A percentile compares a stretch with the other conserved stretches of the same genome.
Evolutionary conservation across 1,140 invertebrate species (phyloP).

Genomic region (Eumeta japonica): DNA sequence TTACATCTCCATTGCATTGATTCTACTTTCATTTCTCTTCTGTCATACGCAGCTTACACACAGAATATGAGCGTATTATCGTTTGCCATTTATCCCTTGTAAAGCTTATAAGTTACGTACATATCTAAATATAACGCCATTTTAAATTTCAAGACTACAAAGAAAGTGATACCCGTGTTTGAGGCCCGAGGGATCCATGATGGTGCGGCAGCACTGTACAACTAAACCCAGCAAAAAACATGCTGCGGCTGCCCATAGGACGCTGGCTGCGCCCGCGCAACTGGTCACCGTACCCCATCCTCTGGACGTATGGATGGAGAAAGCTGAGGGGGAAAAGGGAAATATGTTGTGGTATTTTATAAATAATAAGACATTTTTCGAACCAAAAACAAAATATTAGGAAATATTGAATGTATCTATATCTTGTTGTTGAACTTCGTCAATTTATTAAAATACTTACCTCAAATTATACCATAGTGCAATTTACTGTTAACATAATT

Average conservation of each 20-base stretch:
- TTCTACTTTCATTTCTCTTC: no score
- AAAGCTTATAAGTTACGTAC: background rate
- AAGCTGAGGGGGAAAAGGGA: constrained; percentile 11
- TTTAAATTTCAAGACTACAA: background rate
- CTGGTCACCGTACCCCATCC: constrained; percentile 28
- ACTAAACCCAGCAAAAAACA: constrained; percentile 34
- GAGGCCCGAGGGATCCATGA: constrained; percentile 31
- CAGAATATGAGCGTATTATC: background rate
- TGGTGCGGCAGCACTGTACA: constrained; percentile 37
- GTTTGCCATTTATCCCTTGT: background rate
- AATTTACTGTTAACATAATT: no score
- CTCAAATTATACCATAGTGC: no score
- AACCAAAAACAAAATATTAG: no score
- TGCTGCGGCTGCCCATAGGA: constrained; percentile 32
- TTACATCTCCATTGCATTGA: no score
- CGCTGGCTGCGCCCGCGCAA: constrained; percentile 25
- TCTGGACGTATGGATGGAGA: constrained; percentile 35
- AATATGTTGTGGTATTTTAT: no score
- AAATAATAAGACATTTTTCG: no score
- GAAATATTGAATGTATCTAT: no score
- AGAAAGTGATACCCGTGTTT: constrained; percentile 25
- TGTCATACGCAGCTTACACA: no score
- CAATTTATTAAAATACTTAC: no score
- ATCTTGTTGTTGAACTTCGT: no score
- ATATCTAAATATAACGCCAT: background rate